phyloP scores from a whole-genome alignment of 1,140 invertebrate genomes.

The Anthonomus grandis region DNA sequence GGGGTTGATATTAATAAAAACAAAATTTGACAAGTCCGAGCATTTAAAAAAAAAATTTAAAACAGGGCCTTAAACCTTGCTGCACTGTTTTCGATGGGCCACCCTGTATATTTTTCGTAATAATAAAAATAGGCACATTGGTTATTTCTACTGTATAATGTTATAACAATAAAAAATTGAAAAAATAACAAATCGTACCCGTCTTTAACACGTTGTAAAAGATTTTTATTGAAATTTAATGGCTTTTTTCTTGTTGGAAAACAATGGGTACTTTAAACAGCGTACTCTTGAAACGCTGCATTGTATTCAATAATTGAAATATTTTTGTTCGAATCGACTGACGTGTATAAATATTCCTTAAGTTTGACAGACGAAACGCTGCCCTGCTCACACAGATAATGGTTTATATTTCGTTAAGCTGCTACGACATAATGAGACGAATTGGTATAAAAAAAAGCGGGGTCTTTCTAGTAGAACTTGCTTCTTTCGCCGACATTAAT shows the following conservation, averaged over 20 bases:
- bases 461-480: not conserved
- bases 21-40: no score
- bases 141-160: no score
- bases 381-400: slow-evolving; percentile 1
- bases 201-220: slow-evolving; percentile 1
- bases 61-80: no score
- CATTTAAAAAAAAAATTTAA: no score
- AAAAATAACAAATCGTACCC: not conserved
- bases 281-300: slow-evolving; percentile 4
- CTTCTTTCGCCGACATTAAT: slow-evolving; percentile 2
- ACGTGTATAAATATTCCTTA: slow-evolving; percentile 5
- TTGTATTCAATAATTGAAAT: slow-evolving; percentile 17
- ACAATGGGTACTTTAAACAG: slow-evolving; percentile 12
- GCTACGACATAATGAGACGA: slow-evolving; percentile 6
- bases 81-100: no score
- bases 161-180: no score
- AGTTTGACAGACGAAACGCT: slow-evolving; percentile 8
- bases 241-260: slow-evolving; percentile 3
- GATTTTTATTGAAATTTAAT: slow-evolving; percentile 4
- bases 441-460: slow-evolving; percentile 3
- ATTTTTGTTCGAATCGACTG: slow-evolving; percentile 2
- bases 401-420: not conserved
- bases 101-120: no score
- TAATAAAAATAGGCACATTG: no score
- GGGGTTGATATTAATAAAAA: no score